Conservation (phyloP, 2,888 invertebrate species). For the Drosophila stalkeri region DNA sequence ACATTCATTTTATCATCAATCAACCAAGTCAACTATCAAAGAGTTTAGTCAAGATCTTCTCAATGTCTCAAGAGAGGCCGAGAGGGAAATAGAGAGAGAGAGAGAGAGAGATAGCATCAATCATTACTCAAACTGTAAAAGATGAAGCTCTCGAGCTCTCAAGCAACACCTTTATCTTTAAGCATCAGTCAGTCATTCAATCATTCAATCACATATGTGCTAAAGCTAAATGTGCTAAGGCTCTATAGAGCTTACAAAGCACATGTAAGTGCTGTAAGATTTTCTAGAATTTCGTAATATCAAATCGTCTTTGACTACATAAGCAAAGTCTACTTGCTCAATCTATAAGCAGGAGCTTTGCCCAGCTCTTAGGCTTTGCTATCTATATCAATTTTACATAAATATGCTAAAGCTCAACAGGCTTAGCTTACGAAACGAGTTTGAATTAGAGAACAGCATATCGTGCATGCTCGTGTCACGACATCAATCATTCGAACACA, state of each 20-base stretch:
- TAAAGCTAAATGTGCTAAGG: no score
- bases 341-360: neutral
- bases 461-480: constrained; percentile 12
- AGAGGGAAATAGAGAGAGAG: no score
- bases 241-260: neutral
- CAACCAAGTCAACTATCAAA: neutral
- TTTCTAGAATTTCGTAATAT: no score
- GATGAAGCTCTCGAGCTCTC: no score
- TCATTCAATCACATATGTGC: neutral
- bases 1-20: neutral
- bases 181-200: neutral
- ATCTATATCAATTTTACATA: neutral
- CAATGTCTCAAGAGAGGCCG: no score
- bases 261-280: neutral
- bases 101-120: neutral
- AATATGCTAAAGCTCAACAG: neutral
- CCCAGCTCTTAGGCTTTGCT: neutral
- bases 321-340: neutral
- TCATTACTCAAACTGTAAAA: neutral
- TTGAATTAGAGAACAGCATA: neutral
- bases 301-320: neutral
- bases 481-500: neutral
- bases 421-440: neutral
- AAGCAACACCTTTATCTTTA: no score
- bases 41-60: neutral